Evolutionary conservation across 2,888 invertebrate species (phyloP).

Genomic region (Tetanocera ferruginea): DNA sequence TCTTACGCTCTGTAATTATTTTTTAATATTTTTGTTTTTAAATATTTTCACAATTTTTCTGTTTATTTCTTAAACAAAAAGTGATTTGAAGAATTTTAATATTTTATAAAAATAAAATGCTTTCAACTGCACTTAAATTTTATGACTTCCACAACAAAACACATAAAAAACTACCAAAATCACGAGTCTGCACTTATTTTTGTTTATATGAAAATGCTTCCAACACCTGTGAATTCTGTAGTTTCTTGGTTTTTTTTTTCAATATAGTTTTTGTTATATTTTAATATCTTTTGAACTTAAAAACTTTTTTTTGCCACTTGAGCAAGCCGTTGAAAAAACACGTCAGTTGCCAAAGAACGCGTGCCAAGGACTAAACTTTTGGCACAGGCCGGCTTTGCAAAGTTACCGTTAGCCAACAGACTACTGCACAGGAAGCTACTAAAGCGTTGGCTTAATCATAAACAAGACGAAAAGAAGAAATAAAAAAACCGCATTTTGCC

Average conservation of each 20-base stretch:
- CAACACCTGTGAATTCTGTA: neutral
- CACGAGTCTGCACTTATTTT: neutral
- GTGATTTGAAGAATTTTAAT: too few relatives aligned
- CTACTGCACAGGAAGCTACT: neutral
- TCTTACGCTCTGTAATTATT: too few relatives aligned
- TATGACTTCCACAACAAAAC: too few relatives aligned
- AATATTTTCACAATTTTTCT: too few relatives aligned
- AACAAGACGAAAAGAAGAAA: neutral
- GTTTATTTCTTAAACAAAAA: too few relatives aligned
- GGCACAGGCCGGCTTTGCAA: neutral
- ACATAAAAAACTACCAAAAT: neutral
- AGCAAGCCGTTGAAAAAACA: neutral
- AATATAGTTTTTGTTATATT: neutral
- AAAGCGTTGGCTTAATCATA: neutral
- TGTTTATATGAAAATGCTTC: neutral
- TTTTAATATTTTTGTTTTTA: too few relatives aligned
- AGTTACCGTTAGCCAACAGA: conserved; percentile 9
- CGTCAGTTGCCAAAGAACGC: conserved; percentile 8
- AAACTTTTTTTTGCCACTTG: neutral
- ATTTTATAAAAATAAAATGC: too few relatives aligned
- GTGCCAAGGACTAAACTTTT: conserved; percentile 16
- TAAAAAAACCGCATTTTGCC: neutral
- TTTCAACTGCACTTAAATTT: too few relatives aligned
- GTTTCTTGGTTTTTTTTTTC: neutral
- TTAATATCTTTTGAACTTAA: neutral